A percentile compares a stretch with the other conserved stretches of the same genome.
Evolutionary conservation across 2,797 vertebrate species (phyloP).

Genomic region (Tapera naevia): DNA sequence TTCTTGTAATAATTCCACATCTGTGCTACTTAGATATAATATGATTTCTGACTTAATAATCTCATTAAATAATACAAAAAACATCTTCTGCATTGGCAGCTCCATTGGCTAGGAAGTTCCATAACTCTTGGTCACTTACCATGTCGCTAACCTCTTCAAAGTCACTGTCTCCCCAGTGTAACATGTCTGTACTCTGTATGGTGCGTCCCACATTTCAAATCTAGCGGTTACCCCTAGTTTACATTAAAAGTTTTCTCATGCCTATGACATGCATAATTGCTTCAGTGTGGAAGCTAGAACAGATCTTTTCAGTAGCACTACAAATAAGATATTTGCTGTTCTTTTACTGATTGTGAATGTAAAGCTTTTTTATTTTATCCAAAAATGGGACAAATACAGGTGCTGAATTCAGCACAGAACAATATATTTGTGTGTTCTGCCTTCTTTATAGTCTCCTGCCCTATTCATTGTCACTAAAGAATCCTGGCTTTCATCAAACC

Average conservation of each 20-base stretch:
- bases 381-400: not conserved
- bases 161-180: not conserved
- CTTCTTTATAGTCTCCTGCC: not conserved
- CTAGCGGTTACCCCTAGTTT: not conserved
- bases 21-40: not conserved
- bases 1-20: not conserved
- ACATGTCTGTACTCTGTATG: not conserved
- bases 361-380: not conserved
- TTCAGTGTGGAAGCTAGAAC: not conserved
- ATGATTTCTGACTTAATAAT: not conserved
- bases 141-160: not conserved
- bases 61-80: not conserved
- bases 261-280: not conserved
- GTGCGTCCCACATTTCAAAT: not conserved
- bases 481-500: not conserved
- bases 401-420: not conserved
- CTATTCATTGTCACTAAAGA: not conserved
- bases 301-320: not conserved
- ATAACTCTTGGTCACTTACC: not conserved
- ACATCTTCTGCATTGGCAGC: not conserved
- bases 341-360: not conserved
- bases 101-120: not conserved
- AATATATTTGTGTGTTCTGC: not conserved
- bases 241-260: not conserved
- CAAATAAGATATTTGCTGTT: not conserved